Evolutionary conservation across 1,140 invertebrate species (phyloP), one percentile per base, ranked within the genome.

Genomic region (Drosophila grimshawi): DNA sequence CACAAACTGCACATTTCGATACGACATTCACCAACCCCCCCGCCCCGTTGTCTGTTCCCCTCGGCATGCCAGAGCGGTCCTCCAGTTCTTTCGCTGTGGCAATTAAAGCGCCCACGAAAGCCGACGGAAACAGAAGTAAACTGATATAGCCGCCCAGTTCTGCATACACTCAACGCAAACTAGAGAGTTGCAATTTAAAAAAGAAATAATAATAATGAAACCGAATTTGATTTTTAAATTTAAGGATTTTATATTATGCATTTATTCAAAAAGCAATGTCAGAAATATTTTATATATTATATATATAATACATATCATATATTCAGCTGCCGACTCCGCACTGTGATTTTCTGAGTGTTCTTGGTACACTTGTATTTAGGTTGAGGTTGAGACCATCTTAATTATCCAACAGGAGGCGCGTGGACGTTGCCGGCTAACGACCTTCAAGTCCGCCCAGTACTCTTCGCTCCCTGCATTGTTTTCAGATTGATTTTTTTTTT

Each of bases 1-100:
- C 78, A 86, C 78, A 81, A 78, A 78, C 70, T 77, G 73, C 80
- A 76, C 78, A 81, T 78, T 67, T 79, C 65, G 59, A 72, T 64
- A 49, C 66, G 48, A 71, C 62, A 71, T 72, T 65, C 37, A 52
- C 51, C 37, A 19, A 8, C 59, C 11, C 7, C 19, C n/a, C 3
- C 6, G 2, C 10, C 33, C 10, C 6, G 10, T n/a, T 45, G 11
- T 41, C 27, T 43, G 8, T 41, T 32, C 19, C 27, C n/a, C n/a
- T n/a, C n/a, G n/a, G n/a, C n/a, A n/a, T n/a, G n/a, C n/a, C n/a
- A n/a, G n/a, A n/a, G 4, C 27, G 29, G 11, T 11, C 46, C 41
- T 8, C 33, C 69, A 59, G 45, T 71, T 51, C 52, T 71, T 57
- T 67, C 8, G 53, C 55, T 65, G 64, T 41, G 65, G 46, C 76